These are phyloP conservation scores for Cathartes aura DNA, from an alignment of 2,113 vertebrate genomes.

Conservation along the genomic window DNA sequence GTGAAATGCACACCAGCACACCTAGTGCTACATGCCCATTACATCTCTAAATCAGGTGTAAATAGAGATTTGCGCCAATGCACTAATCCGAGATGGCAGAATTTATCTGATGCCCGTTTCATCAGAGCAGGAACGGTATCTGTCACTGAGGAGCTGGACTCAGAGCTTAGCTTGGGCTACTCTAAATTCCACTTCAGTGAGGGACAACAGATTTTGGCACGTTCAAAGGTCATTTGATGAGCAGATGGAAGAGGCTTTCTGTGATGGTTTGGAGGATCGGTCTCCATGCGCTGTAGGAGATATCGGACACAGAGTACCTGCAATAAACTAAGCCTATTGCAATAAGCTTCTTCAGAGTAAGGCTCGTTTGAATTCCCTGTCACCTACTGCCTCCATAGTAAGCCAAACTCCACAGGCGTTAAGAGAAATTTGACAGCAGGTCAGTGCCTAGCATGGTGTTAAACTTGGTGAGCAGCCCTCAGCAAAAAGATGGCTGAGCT, in stretches of 20 bases:
- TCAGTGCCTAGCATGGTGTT: not conserved
- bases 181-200: slow-evolving; percentile 27
- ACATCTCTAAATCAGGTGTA: not conserved
- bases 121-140: not conserved
- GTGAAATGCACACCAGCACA: slow-evolving; percentile 29
- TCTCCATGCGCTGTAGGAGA: not conserved
- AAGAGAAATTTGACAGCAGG: not conserved
- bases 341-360: not conserved
- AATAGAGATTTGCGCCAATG: not conserved
- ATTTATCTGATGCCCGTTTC: not conserved
- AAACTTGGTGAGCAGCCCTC: not conserved
- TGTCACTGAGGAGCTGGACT: not conserved
- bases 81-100: not conserved
- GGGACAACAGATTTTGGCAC: not conserved
- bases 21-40: not conserved
- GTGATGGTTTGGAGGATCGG: fast-evolving
- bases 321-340: not conserved
- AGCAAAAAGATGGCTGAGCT: not conserved
- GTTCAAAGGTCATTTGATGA: slow-evolving; percentile 30
- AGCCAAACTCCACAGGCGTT: fast-evolving
- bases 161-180: not conserved
- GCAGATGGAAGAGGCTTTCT: not conserved
- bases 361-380: not conserved
- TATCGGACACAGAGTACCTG: fast-evolving
- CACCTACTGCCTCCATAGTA: not conserved